These are phyloP conservation scores for Chrysotoxum bicinctum DNA, from an alignment of 2,888 invertebrate genomes.

Conservation along the genomic window DNA sequence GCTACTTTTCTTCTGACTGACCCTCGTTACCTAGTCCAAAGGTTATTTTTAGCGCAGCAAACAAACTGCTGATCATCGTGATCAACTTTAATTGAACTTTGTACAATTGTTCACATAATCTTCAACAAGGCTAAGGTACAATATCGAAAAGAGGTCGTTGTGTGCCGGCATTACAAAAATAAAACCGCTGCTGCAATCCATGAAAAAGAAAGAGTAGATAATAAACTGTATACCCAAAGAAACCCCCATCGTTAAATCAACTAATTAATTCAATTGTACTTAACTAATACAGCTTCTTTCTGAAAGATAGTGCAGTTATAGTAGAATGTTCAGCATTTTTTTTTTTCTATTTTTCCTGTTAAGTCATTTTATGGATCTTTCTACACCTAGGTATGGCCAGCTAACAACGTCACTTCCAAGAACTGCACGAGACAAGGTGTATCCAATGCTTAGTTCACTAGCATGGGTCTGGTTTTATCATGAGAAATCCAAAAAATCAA, in stretches of 20 bases:
- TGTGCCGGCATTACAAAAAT: slow-evolving; percentile 31
- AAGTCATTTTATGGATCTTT: slow-evolving; percentile 46
- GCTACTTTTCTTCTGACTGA: slow-evolving; percentile 38
- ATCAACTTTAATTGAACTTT: slow-evolving; percentile 60
- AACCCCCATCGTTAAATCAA: slow-evolving; percentile 19
- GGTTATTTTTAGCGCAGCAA: slow-evolving; percentile 40
- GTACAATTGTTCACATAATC: slow-evolving; percentile 7
- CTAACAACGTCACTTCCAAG: slow-evolving; percentile 66
- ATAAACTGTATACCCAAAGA: background rate
- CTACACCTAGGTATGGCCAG: slow-evolving; percentile 44
- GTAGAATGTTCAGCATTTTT: slow-evolving; percentile 31
- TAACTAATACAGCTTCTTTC: slow-evolving; percentile 34
- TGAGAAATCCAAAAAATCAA: slow-evolving; percentile 68
- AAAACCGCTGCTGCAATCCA: background rate
- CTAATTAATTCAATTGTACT: slow-evolving; percentile 64
- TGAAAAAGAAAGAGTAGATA: background rate
- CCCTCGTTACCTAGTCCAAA: slow-evolving; percentile 17
- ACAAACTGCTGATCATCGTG: slow-evolving; percentile 37
- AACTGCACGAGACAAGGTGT: slow-evolving; percentile 59
- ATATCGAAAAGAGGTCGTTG: slow-evolving; percentile 51
- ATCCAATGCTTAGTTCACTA: slow-evolving; percentile 29
- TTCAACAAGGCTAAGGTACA: background rate
- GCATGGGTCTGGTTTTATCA: slow-evolving; percentile 57
- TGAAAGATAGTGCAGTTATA: slow-evolving; percentile 29
- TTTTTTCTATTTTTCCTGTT: background rate